Percentiles rank a stretch among this genome's conserved stretches.
Evolutionary conservation across 2,113 vertebrate genomes (phyloP).

Genomic region (Psilopsiagon aurifrons): DNA sequence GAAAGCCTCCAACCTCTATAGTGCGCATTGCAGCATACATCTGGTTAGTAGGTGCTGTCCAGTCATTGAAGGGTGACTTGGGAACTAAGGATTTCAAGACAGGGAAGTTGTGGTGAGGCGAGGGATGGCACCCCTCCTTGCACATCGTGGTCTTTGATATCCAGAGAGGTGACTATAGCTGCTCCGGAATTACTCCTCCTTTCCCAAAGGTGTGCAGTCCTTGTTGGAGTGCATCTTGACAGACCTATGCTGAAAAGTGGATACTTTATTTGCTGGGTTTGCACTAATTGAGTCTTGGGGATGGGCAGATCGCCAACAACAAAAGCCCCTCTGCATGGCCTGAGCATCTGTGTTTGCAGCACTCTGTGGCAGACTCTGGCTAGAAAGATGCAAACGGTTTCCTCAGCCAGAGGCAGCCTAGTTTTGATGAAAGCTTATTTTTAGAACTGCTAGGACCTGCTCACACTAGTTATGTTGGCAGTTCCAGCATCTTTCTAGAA

Average conservation of each 20-base stretch:
- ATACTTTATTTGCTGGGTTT: constrained; percentile 32
- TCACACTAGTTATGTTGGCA: background rate
- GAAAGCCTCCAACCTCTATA: constrained; percentile 4
- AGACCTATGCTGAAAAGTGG: background rate
- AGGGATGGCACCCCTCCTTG: background rate
- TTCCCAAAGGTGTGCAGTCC: background rate
- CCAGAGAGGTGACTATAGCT: background rate
- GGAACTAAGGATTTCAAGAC: background rate
- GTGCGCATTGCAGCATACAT: background rate
- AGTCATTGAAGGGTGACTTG: background rate
- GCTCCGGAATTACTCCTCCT: background rate
- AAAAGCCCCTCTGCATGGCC: background rate
- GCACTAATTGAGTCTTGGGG: background rate
- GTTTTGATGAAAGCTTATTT: constrained; percentile 5
- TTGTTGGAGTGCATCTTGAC: constrained; percentile 4
- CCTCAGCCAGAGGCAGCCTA: constrained; percentile 27
- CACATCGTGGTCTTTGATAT: background rate
- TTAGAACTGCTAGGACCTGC: constrained; percentile 21
- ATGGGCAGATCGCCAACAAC: background rate
- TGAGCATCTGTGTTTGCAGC: constrained; percentile 15
- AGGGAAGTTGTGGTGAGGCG: background rate
- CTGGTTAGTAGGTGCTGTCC: constrained; percentile 23
- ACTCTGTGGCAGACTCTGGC: background rate
- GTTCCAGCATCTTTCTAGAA: constrained; percentile 17
- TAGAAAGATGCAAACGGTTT: constrained; percentile 18